Conservation (phyloP, 1,140 invertebrate genomes). For the Agrypnia vestita region DNA sequence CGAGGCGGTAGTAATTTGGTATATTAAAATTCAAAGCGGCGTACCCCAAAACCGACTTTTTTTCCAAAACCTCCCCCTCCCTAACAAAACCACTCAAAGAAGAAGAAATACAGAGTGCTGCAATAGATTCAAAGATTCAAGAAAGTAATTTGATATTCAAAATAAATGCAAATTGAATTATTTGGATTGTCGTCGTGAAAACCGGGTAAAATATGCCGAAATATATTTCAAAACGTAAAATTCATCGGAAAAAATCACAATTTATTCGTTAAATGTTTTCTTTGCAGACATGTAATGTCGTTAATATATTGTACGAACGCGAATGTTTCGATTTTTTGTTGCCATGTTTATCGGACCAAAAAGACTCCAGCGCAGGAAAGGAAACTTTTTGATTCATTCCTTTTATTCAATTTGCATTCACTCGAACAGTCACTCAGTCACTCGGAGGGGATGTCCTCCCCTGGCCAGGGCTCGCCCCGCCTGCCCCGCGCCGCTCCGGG, state of each 20-base stretch:
- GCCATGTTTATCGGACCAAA: constrained; percentile 46
- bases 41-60: constrained; percentile 47
- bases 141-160: constrained; percentile 9
- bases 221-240: neutral
- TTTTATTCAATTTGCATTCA: constrained; percentile 62
- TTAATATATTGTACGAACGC: too few species aligned
- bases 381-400: constrained; percentile 61
- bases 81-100: constrained; percentile 34
- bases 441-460: constrained; percentile 51
- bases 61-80: constrained; percentile 25
- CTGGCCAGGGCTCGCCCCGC: neutral
- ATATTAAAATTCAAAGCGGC: constrained; percentile 61
- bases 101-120: constrained; percentile 33
- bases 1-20: constrained; percentile 56
- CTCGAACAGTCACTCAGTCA: constrained; percentile 61
- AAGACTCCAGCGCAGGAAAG: constrained; percentile 53
- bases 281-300: too few species aligned
- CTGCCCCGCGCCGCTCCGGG: constrained; percentile 12
- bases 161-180: constrained; percentile 1
- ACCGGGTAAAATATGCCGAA: neutral
- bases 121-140: constrained; percentile 3
- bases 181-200: neutral
- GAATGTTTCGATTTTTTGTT: neutral
- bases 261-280: too few species aligned
- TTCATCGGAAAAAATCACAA: too few species aligned